phyloP scores from a whole-genome alignment of 2,113 vertebrate genomes.

The Petromus typicus region DNA sequence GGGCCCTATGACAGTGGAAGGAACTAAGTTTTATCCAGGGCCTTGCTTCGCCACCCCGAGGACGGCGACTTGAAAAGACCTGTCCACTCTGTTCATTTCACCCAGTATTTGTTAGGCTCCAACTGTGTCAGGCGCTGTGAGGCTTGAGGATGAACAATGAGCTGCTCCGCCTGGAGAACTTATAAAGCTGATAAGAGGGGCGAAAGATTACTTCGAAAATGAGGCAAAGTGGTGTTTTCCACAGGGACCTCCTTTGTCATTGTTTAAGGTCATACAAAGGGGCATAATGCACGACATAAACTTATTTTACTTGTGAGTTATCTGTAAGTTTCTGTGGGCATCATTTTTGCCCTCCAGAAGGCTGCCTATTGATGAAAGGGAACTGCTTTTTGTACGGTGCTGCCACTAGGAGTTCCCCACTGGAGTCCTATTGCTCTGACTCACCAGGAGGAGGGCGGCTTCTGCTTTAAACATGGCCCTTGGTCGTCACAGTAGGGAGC shows the following conservation, averaged over 20 bases:
- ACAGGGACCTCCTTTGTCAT: background rate
- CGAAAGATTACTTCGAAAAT: background rate
- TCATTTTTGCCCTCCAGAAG: background rate
- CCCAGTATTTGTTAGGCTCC: background rate
- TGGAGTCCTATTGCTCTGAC: slow-evolving; percentile 43
- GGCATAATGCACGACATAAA: background rate
- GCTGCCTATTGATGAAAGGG: background rate
- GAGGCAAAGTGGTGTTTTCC: background rate
- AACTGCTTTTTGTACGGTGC: slow-evolving; percentile 4
- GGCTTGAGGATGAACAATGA: background rate
- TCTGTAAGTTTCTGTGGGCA: background rate
- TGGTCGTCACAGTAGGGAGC: background rate
- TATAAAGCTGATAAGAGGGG: background rate
- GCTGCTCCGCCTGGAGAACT: background rate
- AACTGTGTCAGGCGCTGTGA: background rate
- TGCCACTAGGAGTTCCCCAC: slow-evolving; percentile 49
- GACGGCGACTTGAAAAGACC: background rate
- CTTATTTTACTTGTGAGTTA: background rate
- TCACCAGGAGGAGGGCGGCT: background rate
- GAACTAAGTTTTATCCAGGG: background rate
- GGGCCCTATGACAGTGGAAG: background rate
- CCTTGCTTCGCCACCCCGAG: background rate
- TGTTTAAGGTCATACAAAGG: background rate
- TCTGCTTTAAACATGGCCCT: slow-evolving; percentile 59
- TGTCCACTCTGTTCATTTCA: background rate